Evolutionary conservation across 2,113 vertebrate genomes (phyloP), one percentile per base, ranked within the genome.

Genomic region (Geothlypis trichas): DNA sequence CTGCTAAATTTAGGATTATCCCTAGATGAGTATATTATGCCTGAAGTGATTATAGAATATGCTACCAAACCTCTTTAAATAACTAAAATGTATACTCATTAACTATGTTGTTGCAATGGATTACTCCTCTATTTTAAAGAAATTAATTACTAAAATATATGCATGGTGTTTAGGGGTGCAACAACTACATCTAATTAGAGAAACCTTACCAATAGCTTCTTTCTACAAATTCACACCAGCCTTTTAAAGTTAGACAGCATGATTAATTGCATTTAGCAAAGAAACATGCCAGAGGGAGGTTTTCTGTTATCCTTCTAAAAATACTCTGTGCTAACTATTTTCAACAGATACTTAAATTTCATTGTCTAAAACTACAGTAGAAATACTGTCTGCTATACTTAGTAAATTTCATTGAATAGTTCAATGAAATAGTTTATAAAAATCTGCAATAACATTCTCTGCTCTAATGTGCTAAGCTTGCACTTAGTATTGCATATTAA

Each of bases 271-370:
- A 73, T 75, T 89, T 75, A 76, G 46, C 44, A 69, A 46, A 85
- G 54, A 93, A 85, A 87, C 26, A 65, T 24, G 47, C n/a, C 67
- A 87, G 30, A 82, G 37, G n/a, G 31, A 75, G 22, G 9, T 11
- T 81, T 73, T 90, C 54, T 76, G 61, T 72, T 82, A 67, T 37
- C 35, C 37, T 85, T 66, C 89, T 95, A 87, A 91, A 96, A 95
- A 84, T 89, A 84, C 30, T 61, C 62, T 37, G 11, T 52, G 47
- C 27, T 28, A 81, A 93, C 39, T 84, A 61, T 72, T 93, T 95
- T 95, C 92, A 49, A 37, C 46, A 74, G 26, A 44, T 72, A 87
- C 58, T 82, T 84, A 82, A 42, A 91, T 75, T 89, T 79, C 46
- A 61, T 61, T 93, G 57, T 61, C 66, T 76, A 69, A 91, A 79